Evolutionary conservation across 2,888 invertebrate genomes (phyloP).

Genomic region (Neocrepidodera transversa): DNA sequence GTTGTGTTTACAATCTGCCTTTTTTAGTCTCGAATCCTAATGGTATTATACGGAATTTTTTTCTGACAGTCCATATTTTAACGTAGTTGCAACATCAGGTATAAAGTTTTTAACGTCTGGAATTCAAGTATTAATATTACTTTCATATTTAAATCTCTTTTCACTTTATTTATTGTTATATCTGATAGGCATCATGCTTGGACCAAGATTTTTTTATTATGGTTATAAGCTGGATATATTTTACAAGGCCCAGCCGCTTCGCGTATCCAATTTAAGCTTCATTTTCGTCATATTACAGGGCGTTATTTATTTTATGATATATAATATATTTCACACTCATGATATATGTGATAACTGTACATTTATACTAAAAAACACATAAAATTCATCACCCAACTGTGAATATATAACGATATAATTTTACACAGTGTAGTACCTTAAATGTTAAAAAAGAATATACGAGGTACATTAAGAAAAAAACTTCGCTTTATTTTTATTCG

Average conservation of each 20-base stretch:
- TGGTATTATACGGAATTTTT: slow-evolving; percentile 51
- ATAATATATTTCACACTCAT: slow-evolving; percentile 7
- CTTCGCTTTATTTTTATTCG: slow-evolving; percentile 17
- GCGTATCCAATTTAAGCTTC: slow-evolving; percentile 13
- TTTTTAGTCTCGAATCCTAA: slow-evolving; percentile 44
- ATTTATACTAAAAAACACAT: background rate
- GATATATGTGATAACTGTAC: slow-evolving; percentile 6
- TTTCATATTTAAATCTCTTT: slow-evolving; percentile 47
- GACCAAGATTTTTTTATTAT: slow-evolving; percentile 32
- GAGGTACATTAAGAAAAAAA: too few relatives aligned
- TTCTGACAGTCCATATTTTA: slow-evolving; percentile 52
- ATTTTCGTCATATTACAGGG: slow-evolving; percentile 16
- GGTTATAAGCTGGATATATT: slow-evolving; percentile 42
- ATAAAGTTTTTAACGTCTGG: slow-evolving; percentile 39
- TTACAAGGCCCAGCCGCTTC: slow-evolving; percentile 39
- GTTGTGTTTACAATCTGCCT: slow-evolving; percentile 43
- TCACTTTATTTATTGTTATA: slow-evolving; percentile 42
- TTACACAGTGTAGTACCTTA: too few relatives aligned
- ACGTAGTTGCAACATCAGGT: slow-evolving; percentile 46
- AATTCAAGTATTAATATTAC: slow-evolving; percentile 46
- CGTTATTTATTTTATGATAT: slow-evolving; percentile 14
- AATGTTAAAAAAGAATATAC: too few relatives aligned
- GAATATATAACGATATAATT: background rate
- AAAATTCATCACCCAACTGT: slow-evolving; percentile 10
- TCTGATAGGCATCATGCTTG: slow-evolving; percentile 32